Evolutionary conservation across 2,888 invertebrate species (phyloP).

Genomic region (Anaspis maculata): DNA sequence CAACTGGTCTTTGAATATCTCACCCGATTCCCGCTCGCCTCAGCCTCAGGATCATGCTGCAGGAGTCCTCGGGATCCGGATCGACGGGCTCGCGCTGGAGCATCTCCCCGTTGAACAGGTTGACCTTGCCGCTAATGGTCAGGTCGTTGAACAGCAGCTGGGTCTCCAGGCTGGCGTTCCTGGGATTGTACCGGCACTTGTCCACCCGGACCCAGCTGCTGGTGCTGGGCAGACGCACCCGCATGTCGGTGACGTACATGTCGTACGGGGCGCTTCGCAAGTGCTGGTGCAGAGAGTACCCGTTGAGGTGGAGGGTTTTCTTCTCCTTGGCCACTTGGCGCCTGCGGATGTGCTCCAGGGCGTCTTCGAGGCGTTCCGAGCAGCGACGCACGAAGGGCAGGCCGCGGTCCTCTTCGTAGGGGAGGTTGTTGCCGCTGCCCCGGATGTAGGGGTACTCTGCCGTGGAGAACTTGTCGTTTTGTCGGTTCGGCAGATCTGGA

Average conservation of each 20-base stretch:
- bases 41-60: slow-evolving; percentile 70
- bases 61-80: slow-evolving; percentile 44
- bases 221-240: slow-evolving; percentile 58
- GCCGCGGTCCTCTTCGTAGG: slow-evolving; percentile 28
- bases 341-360: slow-evolving; percentile 55
- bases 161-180: slow-evolving; percentile 66
- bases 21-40: slow-evolving; percentile 69
- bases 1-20: slow-evolving; percentile 11
- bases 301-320: slow-evolving; percentile 48
- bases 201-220: slow-evolving; percentile 64
- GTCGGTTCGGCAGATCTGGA: slow-evolving; percentile 31
- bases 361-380: slow-evolving; percentile 56
- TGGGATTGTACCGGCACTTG: slow-evolving; percentile 66
- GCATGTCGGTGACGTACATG: slow-evolving; percentile 63
- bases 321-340: slow-evolving; percentile 50
- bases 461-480: slow-evolving; percentile 39
- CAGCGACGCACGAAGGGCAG: slow-evolving; percentile 43
- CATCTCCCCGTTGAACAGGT: slow-evolving; percentile 44
- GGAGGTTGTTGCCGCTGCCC: slow-evolving; percentile 27
- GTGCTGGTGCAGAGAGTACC: slow-evolving; percentile 57
- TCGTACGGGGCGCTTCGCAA: slow-evolving; percentile 55
- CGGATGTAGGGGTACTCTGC: slow-evolving; percentile 34
- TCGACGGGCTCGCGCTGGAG: slow-evolving; percentile 41
- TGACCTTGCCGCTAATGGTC: slow-evolving; percentile 69
- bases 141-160: slow-evolving; percentile 71